phyloP scores from a whole-genome alignment of 2,888 invertebrate species.

The Hofmannophila pseudospretella region DNA sequence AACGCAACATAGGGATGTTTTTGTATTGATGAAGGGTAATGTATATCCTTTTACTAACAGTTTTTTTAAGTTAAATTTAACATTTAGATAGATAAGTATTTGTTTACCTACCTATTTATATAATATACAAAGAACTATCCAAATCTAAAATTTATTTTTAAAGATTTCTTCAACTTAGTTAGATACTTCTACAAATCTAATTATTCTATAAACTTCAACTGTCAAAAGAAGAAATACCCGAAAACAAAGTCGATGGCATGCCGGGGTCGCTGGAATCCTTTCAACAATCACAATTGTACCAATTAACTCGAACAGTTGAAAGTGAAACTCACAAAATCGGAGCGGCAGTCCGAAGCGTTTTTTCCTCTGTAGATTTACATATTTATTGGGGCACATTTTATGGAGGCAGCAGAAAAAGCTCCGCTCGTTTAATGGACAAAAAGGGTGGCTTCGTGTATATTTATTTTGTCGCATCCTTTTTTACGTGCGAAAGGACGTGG shows the following conservation, averaged over 20 bases:
- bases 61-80: too few relatives aligned
- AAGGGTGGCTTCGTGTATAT: constrained; percentile 75
- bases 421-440: constrained; percentile 74
- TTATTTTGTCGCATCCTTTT: constrained; percentile 77
- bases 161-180: too few relatives aligned
- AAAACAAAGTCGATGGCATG: constrained; percentile 53
- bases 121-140: too few relatives aligned
- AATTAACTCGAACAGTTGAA: constrained; percentile 64
- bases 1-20: too few relatives aligned
- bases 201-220: too few relatives aligned
- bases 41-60: too few relatives aligned
- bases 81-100: too few relatives aligned
- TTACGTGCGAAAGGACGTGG: constrained; percentile 71
- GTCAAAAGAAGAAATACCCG: too few relatives aligned
- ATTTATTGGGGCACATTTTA: constrained; percentile 78
- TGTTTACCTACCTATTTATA: too few relatives aligned
- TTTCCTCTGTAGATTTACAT: constrained; percentile 71
- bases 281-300: constrained; percentile 57
- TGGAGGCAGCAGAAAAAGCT: constrained; percentile 68
- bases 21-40: too few relatives aligned
- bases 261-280: constrained; percentile 31
- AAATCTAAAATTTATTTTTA: too few relatives aligned
- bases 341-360: constrained; percentile 43
- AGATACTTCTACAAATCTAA: too few relatives aligned
- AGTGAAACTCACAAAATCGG: constrained; percentile 67